Base-by-base conservation (phyloP, 2,888 invertebrate genomes). In the Nymphalis urticae region DNA sequence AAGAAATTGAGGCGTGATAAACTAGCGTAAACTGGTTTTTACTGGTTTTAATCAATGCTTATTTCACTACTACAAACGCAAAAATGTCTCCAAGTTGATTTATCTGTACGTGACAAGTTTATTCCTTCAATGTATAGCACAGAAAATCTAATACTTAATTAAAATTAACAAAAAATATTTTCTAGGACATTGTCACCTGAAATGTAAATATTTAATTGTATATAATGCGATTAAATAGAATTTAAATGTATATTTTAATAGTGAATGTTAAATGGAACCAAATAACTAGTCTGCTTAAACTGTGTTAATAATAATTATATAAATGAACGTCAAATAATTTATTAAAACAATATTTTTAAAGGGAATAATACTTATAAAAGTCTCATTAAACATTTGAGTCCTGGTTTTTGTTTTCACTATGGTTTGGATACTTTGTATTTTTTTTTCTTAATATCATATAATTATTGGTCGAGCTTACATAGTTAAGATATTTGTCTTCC, bases 241-340 rank as follows among this genome's bases (percentile, higher is more conserved):
- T 83, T 85, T 84, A 13, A 86, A 87, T 90, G 89, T 90, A 91
- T 92, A 92, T 92, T 92, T 92, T 92, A 89, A 88, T 92, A 92
- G 89, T 88, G 77, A 85, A 86, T 88, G 88, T 91, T 90, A 90
- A 92, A 88, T 85, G 88, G 92, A 92, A 91, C 91, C 91, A 92
- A 90, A 86, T 88, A 89, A 89, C 58, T 74, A 74, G 73, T 69
- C 66, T 72, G 72, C 70, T 70, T 67, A 72, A 70, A 60, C 68
- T 65, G 73, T 60, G 64, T 68, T 63, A 54, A 36, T 62, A 53
- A 67, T 58, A 47, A 67, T 32, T 64, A 21, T 51, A 48, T 24
- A 59, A 62, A 36, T 47, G 48, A 50, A 66, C 42, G 36, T 54
- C 62, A 48, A 36, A 21, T 48, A 16, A 56, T 21, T 62, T 50